Base-by-base conservation (phyloP, 2,797 vertebrate genomes). In the Sciaenops ocellatus region DNA sequence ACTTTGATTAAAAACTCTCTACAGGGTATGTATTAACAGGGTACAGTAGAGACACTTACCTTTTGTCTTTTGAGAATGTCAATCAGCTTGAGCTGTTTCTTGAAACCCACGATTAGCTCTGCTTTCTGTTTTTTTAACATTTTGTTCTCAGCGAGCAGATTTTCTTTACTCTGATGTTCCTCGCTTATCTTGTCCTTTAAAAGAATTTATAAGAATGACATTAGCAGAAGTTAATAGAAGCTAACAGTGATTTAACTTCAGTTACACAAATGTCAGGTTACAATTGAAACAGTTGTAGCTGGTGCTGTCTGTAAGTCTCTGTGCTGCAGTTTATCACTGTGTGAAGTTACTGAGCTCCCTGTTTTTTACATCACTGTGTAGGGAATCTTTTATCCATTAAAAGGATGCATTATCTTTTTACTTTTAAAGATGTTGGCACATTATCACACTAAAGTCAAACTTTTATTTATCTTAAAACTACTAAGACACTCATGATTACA, bases 1-100 rank as follows among this genome's bases (percentile, higher is more conserved):
- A 44, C 65, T 72, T 24, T 9, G 6, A 59, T 30, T 28, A 34
- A 51, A 54, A 51, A 20, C 12, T 41, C 0, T 17, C 12, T 50
- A 42, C 9, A 28, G 7, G n/a, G 3, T 13, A 3, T 7, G 6
- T 44, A 6, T 38, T 22, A 44, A 51, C 4, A 12, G 6, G 7
- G 13, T 28, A 5, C 12, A 2, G 3, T 20, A 30, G 61, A 59
- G 28, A 15, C 20, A 57, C 92, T 92, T 86, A 98, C 98, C 96
- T 98, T 99, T 90, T 99, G 97, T 93, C 95, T 97, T 95, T 98
- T 98, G 85, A 99, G 96, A 89, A 99, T 90, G 91, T 99, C 98
- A 44, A 99, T 99, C 79, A 99, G 90, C 87, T 97, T 97, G 51
- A 99, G 93, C 67, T 99, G 98, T 86, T 99, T 99, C 92, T 97